Conservation (phyloP, 2,888 invertebrate species). For the Leucophenga montana region DNA sequence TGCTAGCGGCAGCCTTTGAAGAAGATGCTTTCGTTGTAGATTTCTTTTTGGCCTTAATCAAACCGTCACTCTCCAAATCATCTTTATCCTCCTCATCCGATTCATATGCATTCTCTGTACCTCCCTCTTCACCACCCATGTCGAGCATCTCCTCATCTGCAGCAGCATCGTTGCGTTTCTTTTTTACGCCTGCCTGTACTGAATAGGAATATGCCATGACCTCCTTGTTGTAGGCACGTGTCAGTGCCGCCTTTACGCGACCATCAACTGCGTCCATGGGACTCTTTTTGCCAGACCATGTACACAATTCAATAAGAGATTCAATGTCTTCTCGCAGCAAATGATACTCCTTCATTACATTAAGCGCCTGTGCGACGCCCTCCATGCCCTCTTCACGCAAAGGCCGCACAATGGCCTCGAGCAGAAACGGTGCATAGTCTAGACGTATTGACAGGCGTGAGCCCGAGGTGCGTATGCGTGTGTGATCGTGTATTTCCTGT, state of each 20-base stretch:
- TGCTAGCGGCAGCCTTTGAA: conserved; percentile 47
- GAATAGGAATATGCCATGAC: conserved; percentile 86
- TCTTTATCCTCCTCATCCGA: conserved; percentile 75
- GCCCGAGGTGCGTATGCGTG: conserved; percentile 85
- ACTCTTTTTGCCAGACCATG: conserved; percentile 87
- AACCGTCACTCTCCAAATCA: conserved; percentile 81
- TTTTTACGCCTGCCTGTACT: conserved; percentile 76
- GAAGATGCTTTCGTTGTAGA: conserved; percentile 50
- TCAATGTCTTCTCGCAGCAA: conserved; percentile 94
- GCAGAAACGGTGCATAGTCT: conserved; percentile 89
- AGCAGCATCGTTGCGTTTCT: conserved; percentile 76
- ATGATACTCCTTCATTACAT: conserved; percentile 87
- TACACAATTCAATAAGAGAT: conserved; percentile 86
- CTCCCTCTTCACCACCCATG: conserved; percentile 68
- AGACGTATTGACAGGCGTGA: conserved; percentile 87
- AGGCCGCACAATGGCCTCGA: conserved; percentile 84
- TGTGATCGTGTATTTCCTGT: conserved; percentile 90
- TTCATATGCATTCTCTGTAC: conserved; percentile 55
- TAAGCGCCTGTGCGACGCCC: conserved; percentile 82
- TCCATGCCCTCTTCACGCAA: conserved; percentile 80
- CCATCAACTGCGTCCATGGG: conserved; percentile 84
- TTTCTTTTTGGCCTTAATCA: conserved; percentile 79
- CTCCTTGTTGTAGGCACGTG: conserved; percentile 92
- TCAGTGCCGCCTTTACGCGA: conserved; percentile 94
- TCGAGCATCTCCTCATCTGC: conserved; percentile 72